Conservation (phyloP, 2,113 vertebrate species). For the Rhynchomys soricoides region DNA sequence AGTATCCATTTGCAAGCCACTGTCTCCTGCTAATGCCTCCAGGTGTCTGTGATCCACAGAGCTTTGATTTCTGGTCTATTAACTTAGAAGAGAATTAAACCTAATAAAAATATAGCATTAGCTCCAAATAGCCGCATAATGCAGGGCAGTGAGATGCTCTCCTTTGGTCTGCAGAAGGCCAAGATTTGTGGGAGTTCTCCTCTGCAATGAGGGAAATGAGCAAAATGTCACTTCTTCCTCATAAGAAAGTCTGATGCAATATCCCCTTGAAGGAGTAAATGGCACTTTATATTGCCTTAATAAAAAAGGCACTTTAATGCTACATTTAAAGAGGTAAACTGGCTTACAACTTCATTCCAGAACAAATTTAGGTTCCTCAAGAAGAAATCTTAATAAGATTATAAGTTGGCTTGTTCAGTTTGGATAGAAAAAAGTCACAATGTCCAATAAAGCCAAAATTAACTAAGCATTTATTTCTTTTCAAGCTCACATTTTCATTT, state of each 20-base stretch:
- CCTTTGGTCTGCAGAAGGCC: neutral
- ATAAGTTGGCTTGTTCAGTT: slow-evolving; percentile 77
- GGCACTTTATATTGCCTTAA: slow-evolving; percentile 42
- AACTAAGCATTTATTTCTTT: slow-evolving; percentile 24
- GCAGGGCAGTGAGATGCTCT: slow-evolving; percentile 14
- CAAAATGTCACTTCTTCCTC: neutral
- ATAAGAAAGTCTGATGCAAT: neutral
- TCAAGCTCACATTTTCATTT: slow-evolving; percentile 50
- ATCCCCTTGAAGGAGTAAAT: neutral
- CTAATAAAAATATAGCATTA: slow-evolving; percentile 46
- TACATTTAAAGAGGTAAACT: neutral
- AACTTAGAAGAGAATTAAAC: slow-evolving; percentile 54
- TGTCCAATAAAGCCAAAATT: slow-evolving; percentile 79
- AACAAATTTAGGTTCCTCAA: slow-evolving; percentile 78
- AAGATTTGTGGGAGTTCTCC: neutral
- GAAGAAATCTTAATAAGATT: slow-evolving; percentile 73
- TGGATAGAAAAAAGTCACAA: slow-evolving; percentile 66
- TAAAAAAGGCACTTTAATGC: slow-evolving; percentile 28
- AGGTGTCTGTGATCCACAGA: neutral
- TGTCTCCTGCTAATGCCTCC: neutral
- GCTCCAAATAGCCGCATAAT: slow-evolving; percentile 46
- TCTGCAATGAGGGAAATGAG: neutral
- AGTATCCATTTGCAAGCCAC: neutral
- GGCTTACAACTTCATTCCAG: slow-evolving; percentile 71
- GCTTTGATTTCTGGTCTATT: slow-evolving; percentile 61